These are phyloP conservation scores for Zaprionus gabonicus DNA, from an alignment of 1,140 invertebrate genomes.

Conservation along the genomic window DNA sequence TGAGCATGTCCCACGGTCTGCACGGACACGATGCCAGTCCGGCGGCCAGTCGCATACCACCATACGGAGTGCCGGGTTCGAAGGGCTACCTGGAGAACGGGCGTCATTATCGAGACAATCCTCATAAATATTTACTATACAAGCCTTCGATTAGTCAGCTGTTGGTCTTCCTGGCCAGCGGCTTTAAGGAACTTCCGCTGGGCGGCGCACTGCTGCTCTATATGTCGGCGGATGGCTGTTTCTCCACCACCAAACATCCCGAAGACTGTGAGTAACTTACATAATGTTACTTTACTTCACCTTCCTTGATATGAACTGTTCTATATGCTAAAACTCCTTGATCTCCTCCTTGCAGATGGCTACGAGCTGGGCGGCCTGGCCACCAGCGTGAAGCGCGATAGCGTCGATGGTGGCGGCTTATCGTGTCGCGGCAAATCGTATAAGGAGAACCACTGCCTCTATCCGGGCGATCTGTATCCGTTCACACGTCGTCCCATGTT, in stretches of 20 bases:
- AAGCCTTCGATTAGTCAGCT: constrained; percentile 97
- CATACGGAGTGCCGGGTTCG: constrained; percentile 86
- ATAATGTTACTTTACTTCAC: no score
- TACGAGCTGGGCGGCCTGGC: constrained; percentile 96
- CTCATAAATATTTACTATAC: constrained; percentile 98
- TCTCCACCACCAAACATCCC: constrained; percentile 93
- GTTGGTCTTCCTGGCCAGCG: constrained; percentile 96
- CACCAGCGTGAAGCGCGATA: constrained; percentile 91
- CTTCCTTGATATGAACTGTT: no score
- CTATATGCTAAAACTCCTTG: no score
- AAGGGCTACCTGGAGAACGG: constrained; percentile 90
- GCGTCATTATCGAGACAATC: constrained; percentile 93
- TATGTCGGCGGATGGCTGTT: constrained; percentile 96
- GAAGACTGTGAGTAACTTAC: constrained; percentile 91
- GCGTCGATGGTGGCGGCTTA: constrained; percentile 79
- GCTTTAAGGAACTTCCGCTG: constrained; percentile 96
- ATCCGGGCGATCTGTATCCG: constrained; percentile 96
- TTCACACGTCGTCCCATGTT: constrained; percentile 97
- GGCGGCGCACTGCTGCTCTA: constrained; percentile 96
- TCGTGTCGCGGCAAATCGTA: constrained; percentile 88
- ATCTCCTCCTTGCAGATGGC: constrained; percentile 87
- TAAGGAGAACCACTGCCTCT: constrained; percentile 94
- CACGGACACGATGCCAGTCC: constrained; percentile 93
- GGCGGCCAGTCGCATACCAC: constrained; percentile 90
- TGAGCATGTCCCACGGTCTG: constrained; percentile 76